Conservation (phyloP, 2,113 vertebrate genomes). For the Thalassarche chlororhynchos region DNA sequence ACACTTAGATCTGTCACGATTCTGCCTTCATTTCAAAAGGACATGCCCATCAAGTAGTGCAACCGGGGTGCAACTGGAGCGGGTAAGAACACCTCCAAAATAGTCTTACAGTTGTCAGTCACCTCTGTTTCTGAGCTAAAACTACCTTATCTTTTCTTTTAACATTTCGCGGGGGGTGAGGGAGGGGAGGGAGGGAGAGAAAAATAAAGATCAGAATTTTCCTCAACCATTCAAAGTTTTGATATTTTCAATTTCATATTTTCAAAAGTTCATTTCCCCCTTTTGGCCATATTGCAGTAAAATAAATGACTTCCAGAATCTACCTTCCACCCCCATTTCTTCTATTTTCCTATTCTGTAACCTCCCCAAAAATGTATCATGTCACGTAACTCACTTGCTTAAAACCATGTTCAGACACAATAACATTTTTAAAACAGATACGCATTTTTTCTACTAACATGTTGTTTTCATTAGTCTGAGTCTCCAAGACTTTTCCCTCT, state of each 20-base stretch:
- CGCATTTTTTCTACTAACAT: not conserved
- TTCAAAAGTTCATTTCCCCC: not conserved
- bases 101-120: not conserved
- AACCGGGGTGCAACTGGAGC: not conserved
- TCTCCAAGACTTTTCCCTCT: not conserved
- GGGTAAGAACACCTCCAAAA: not conserved
- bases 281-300: not conserved
- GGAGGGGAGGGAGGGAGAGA: not conserved
- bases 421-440: conserved; percentile 1
- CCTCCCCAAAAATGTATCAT: not conserved
- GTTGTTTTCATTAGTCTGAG: conserved; percentile 2
- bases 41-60: not conserved
- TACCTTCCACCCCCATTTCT: not conserved
- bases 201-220: not conserved
- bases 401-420: not conserved
- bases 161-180: not conserved
- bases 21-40: not conserved
- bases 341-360: not conserved
- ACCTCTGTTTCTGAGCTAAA: not conserved
- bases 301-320: not conserved
- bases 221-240: not conserved
- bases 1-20: not conserved
- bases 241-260: not conserved
- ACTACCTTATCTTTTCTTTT: not conserved
- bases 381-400: not conserved